phyloP scores from a whole-genome alignment of 2,888 invertebrate genomes.

The Drosophila leonis region DNA sequence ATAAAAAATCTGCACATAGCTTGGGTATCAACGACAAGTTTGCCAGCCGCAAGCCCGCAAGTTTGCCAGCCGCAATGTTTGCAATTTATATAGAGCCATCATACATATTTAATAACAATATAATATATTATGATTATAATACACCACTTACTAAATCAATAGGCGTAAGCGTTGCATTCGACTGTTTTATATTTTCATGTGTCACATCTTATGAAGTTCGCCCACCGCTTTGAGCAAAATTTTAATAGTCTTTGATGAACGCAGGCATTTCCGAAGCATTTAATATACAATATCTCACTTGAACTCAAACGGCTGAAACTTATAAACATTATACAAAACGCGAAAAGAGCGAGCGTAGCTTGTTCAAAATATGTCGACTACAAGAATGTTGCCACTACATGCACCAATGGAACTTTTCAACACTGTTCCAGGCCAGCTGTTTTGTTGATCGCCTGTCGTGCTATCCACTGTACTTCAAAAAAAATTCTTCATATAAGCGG shows the following conservation, averaged over 20 bases:
- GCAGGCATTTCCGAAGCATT: conserved; percentile 48
- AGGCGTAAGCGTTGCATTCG: conserved; percentile 47
- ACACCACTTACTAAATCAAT: conserved; percentile 65
- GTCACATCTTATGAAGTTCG: conserved; percentile 52
- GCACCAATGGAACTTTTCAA: conserved; percentile 17
- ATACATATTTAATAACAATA: conserved; percentile 17
- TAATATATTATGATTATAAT: background rate
- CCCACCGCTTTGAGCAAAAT: conserved; percentile 67
- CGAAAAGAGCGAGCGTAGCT: conserved; percentile 56
- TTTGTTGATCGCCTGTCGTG: background rate
- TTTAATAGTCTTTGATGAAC: conserved; percentile 71
- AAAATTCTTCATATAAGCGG: no score
- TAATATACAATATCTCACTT: conserved; percentile 14
- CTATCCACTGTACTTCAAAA: background rate
- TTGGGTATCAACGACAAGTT: background rate
- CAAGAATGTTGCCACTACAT: conserved; percentile 58
- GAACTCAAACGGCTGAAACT: conserved; percentile 27
- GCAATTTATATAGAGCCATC: conserved; percentile 37
- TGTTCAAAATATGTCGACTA: conserved; percentile 56
- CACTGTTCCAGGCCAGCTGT: conserved; percentile 54
- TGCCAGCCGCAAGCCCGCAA: conserved; percentile 48
- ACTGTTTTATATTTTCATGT: conserved; percentile 35
- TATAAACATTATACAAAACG: conserved; percentile 52
- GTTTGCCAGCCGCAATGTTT: conserved; percentile 48
- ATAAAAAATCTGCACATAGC: no score